Evolutionary conservation across 30 jellyfish, hydroid and myxozoan genomes (phyloP).

Genomic region (Pseudorhiza aurosa): DNA sequence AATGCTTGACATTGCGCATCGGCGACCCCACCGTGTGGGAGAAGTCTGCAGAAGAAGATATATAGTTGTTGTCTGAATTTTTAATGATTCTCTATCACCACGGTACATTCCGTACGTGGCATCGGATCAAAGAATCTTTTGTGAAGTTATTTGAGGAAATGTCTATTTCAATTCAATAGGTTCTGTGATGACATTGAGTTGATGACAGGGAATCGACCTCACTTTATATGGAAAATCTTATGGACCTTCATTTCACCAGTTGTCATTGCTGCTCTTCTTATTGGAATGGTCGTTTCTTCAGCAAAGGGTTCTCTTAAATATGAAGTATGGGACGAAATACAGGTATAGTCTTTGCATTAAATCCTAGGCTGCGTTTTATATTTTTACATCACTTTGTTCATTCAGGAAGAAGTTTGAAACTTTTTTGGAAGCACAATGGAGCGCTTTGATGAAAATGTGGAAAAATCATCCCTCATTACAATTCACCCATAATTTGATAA

Average conservation of each 20-base stretch:
- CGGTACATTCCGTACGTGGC: no score
- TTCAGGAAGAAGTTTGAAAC: no score
- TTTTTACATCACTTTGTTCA: no score
- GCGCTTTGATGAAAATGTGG: no score
- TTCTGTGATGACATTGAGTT: slow-evolving; percentile 81
- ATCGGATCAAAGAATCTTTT: neutral
- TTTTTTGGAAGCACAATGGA: no score
- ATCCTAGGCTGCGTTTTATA: no score
- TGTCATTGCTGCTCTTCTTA: slow-evolving; percentile 62
- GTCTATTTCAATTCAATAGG: slow-evolving; percentile 30
- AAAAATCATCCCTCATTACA: no score
- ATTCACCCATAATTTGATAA: no score
- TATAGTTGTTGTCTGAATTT: neutral
- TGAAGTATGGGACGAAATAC: slow-evolving; percentile 74
- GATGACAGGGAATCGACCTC: slow-evolving; percentile 85
- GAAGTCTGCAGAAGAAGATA: no score
- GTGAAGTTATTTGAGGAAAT: neutral
- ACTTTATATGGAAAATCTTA: slow-evolving; percentile 57
- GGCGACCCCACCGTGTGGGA: no score
- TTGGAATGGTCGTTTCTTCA: slow-evolving; percentile 49
- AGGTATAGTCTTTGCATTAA: no score
- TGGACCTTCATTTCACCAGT: slow-evolving; percentile 80
- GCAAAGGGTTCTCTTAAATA: slow-evolving; percentile 53
- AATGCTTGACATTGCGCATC: no score
- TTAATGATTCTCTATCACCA: neutral